phyloP scores from a whole-genome alignment of 2,888 invertebrate species.

The Agrilus biguttatus region DNA sequence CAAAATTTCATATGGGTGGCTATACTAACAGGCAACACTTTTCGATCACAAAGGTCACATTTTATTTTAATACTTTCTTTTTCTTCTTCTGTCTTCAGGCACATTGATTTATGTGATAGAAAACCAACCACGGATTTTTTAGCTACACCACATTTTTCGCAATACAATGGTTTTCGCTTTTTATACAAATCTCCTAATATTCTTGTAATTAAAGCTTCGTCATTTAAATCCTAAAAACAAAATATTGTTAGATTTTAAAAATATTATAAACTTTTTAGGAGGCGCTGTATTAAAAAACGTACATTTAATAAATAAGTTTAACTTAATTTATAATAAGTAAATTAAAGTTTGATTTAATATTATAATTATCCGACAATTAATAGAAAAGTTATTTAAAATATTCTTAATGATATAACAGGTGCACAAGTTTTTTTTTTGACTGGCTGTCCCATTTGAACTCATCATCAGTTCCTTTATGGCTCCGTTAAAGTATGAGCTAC shows the following conservation, averaged over 20 bases:
- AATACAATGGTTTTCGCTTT: slow-evolving; percentile 32
- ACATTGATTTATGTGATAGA: slow-evolving; percentile 31
- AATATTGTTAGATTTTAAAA: neutral
- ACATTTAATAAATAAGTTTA: too few species aligned
- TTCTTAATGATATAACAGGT: too few species aligned
- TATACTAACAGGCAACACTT: slow-evolving; percentile 8
- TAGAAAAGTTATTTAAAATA: too few species aligned
- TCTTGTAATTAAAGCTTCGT: slow-evolving; percentile 32
- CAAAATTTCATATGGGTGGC: slow-evolving; percentile 7
- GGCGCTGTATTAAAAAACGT: too few species aligned
- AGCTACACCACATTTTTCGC: slow-evolving; percentile 35
- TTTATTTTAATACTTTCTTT: slow-evolving; percentile 8
- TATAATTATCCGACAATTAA: too few species aligned
- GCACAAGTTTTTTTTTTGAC: too few species aligned
- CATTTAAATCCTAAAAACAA: slow-evolving; percentile 36
- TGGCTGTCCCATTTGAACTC: too few species aligned
- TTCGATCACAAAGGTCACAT: slow-evolving; percentile 10
- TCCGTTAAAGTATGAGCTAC: too few species aligned
- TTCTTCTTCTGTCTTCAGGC: slow-evolving; percentile 10
- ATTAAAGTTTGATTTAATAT: too few species aligned
- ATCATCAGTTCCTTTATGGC: too few species aligned
- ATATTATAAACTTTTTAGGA: neutral
- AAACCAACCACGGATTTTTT: slow-evolving; percentile 36
- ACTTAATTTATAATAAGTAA: too few species aligned
- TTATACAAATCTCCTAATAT: slow-evolving; percentile 33